Percentiles rank a stretch among this genome's conserved stretches.
Evolutionary conservation across 2,113 vertebrate species (phyloP).

Genomic region (Sander lucioperca): DNA sequence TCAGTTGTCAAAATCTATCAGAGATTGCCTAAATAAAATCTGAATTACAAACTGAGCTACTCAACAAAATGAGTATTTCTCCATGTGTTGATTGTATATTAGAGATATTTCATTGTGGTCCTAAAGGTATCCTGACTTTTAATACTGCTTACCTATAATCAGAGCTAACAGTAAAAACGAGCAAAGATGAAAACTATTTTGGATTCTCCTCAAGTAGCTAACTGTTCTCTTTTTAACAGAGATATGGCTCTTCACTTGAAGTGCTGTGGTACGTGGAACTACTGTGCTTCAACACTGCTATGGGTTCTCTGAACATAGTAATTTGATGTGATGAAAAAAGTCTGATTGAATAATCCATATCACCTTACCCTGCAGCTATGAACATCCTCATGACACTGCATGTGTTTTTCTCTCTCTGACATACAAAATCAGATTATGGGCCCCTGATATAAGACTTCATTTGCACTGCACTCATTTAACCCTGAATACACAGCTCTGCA

Average conservation of each 20-base stretch:
- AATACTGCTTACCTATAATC: conserved; percentile 1
- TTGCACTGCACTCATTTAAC: conserved; percentile 49
- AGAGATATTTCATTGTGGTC: not conserved
- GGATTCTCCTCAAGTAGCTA: not conserved
- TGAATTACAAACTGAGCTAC: not conserved
- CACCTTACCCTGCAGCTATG: conserved; percentile 26
- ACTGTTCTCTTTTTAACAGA: conserved; percentile 1
- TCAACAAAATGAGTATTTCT: not conserved
- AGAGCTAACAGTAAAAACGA: not conserved
- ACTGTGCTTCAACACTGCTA: not conserved
- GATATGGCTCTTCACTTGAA: not conserved
- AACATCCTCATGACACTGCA: conserved; percentile 39
- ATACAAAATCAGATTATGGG: conserved; percentile 46
- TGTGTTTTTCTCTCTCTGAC: conserved; percentile 42
- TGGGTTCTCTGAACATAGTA: conserved; percentile 1
- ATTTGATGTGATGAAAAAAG: conserved; percentile 42
- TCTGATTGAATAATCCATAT: conserved; percentile 45
- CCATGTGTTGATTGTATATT: not conserved
- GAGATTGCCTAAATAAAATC: not conserved
- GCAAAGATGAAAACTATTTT: conserved; percentile 10
- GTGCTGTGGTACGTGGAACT: not conserved
- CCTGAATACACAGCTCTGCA: conserved; percentile 14
- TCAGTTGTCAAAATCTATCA: not conserved
- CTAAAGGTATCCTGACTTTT: not conserved
- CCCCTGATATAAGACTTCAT: conserved; percentile 54